These are phyloP conservation scores for Callosobruchus maculatus DNA, from an alignment of 2,888 invertebrate species.

Conservation along the genomic window DNA sequence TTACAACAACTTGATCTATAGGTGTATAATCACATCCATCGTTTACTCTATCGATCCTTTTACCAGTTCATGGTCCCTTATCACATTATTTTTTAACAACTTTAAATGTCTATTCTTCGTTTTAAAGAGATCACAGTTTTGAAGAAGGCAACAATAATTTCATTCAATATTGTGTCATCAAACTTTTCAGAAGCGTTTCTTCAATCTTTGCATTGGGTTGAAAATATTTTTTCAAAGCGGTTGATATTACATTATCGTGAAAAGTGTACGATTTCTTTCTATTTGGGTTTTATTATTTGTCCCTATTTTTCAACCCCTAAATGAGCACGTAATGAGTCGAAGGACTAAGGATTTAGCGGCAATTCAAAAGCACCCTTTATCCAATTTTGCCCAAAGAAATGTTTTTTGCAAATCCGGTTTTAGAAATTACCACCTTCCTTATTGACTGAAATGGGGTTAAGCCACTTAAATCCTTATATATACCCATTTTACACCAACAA, in stretches of 20 bases:
- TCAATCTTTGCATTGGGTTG: neutral
- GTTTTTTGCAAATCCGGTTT: neutral
- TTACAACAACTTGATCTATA: neutral
- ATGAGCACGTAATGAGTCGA: too few species aligned
- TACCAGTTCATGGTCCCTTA: constrained; percentile 37
- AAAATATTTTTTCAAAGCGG: too few species aligned
- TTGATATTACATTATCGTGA: too few species aligned
- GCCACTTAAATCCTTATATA: too few species aligned
- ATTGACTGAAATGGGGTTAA: too few species aligned
- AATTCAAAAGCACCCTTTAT: too few species aligned
- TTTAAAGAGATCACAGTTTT: constrained; percentile 45
- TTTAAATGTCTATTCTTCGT: constrained; percentile 34
- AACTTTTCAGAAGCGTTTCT: neutral
- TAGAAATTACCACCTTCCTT: too few species aligned
- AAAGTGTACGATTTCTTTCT: too few species aligned
- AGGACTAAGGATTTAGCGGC: too few species aligned
- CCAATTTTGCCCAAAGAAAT: neutral
- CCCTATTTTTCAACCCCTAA: too few species aligned
- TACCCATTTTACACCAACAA: too few species aligned
- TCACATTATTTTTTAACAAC: constrained; percentile 34
- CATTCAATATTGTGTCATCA: neutral
- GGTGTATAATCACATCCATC: constrained; percentile 22
- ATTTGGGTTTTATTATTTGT: too few species aligned
- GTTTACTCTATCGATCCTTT: constrained; percentile 14
- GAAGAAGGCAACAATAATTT: constrained; percentile 46